These are phyloP conservation scores for Zygogramma bicolorata DNA, from an alignment of 2,888 invertebrate genomes.

Conservation along the genomic window DNA sequence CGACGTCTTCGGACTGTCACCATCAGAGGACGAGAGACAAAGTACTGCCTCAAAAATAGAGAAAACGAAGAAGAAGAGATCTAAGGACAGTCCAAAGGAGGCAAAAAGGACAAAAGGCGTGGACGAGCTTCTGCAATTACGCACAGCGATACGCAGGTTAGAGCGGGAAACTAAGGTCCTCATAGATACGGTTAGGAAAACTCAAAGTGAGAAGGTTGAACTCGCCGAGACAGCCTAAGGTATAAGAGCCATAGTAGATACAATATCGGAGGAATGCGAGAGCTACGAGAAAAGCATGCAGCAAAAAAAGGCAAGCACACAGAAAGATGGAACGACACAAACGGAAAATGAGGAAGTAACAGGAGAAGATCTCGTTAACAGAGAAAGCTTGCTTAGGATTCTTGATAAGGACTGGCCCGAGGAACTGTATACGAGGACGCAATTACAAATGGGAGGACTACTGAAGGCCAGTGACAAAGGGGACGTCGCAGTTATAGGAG, in stretches of 20 bases:
- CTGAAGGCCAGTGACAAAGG: neutral
- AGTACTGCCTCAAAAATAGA: neutral
- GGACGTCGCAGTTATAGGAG: neutral
- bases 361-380: neutral
- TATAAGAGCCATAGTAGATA: neutral
- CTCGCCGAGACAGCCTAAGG: neutral
- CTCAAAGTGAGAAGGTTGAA: neutral
- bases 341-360: neutral
- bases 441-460: neutral
- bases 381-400: neutral
- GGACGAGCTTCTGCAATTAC: neutral
- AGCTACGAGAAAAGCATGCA: neutral
- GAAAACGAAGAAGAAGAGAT: neutral
- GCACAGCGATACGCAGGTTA: neutral
- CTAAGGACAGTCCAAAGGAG: neutral
- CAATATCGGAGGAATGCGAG: neutral
- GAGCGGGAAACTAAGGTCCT: neutral
- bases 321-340: neutral
- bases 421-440: neutral
- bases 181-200: neutral
- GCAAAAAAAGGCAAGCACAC: neutral
- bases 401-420: slow-evolving; percentile 3
- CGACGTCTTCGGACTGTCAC: neutral
- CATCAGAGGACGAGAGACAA: neutral
- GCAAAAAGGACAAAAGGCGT: neutral